Evolutionary conservation across 1,140 invertebrate species (phyloP).

Genomic region (Drosophila kepulauana): DNA sequence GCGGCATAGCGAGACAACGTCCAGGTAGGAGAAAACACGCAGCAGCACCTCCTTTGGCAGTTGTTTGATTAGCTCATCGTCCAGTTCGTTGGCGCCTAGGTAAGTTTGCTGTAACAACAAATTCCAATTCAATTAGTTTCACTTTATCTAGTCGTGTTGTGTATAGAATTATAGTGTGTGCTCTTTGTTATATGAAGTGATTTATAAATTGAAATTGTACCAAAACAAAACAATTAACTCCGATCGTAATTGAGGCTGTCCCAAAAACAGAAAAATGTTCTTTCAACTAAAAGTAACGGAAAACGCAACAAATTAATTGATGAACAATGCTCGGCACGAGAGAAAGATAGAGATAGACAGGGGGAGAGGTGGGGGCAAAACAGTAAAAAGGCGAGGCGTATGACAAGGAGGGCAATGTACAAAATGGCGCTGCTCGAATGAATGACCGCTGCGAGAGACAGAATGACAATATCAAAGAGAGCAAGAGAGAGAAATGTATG

Average conservation of each 20-base stretch:
- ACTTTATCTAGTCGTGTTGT: neutral
- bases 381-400: constrained; percentile 15
- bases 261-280: constrained; percentile 25
- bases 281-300: constrained; percentile 34
- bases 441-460: constrained; percentile 52
- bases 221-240: constrained; percentile 71
- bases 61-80: constrained; percentile 98
- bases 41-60: constrained; percentile 97
- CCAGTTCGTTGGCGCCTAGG: constrained; percentile 85
- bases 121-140: constrained; percentile 10
- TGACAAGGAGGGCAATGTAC: constrained; percentile 54
- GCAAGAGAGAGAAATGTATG: constrained; percentile 33
- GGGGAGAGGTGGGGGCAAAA: constrained; percentile 6
- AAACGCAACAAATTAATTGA: constrained; percentile 25
- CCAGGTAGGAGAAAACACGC: constrained; percentile 98
- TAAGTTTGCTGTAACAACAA: constrained; percentile 67
- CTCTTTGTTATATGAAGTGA: constrained; percentile 5
- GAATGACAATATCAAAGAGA: constrained; percentile 42
- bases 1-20: constrained; percentile 98
- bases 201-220: constrained; percentile 38
- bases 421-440: constrained; percentile 62
- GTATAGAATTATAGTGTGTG: constrained; percentile 5
- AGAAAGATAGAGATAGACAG: constrained; percentile 19
- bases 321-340: constrained; percentile 12
- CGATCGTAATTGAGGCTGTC: constrained; percentile 39